Base-by-base conservation (phyloP, 2,113 vertebrate species). In the Silurus meridionalis region DNA sequence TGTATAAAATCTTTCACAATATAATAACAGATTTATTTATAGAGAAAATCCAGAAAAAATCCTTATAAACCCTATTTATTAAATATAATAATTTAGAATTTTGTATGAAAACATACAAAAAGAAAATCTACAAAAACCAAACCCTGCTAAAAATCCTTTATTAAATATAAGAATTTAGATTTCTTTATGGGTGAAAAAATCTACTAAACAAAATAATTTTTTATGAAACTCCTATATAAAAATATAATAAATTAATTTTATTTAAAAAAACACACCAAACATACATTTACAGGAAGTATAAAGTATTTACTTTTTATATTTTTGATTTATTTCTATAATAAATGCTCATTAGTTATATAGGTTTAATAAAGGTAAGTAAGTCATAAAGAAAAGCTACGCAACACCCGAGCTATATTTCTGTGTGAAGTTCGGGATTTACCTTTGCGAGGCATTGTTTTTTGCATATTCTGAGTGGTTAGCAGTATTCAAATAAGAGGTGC, bases 401-500 rank as follows among this genome's bases (percentile, higher is more conserved):
- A 15, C 9, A 11, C 23, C n/a, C 10, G 23, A 52, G 50, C 75
- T 80, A 46, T 19, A 48, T 80, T 86, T 74, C 46, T 74, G 23
- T 17, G 52, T 78, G 52, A 78, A 83, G 84, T 83, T 85, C 71
- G 85, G 23, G 64, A 85, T 85, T 82, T 87, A 63, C 82, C 69
- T 61, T 37, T 25, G n/a, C 66, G n/a, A 89, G 78, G 84, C 52
- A 64, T 84, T 74, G 28, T 74, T 60, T 80, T 88, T 89, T 89
- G 88, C 88, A 86, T 89, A 86, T 37, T 89, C 58, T 80, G 60
- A 86, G 88, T 87, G 88, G 84, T 89, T 86, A 86, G 81, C 88
- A 89, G 86, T 86, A 89, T 87, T 89, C 88, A 89, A 89, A 89
- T 87, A 37, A 74, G 86, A 58, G 88, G 88, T 89, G 81, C 88